Evolutionary conservation across 2,888 invertebrate genomes (phyloP).

Genomic region (Heliothis peltigera): DNA sequence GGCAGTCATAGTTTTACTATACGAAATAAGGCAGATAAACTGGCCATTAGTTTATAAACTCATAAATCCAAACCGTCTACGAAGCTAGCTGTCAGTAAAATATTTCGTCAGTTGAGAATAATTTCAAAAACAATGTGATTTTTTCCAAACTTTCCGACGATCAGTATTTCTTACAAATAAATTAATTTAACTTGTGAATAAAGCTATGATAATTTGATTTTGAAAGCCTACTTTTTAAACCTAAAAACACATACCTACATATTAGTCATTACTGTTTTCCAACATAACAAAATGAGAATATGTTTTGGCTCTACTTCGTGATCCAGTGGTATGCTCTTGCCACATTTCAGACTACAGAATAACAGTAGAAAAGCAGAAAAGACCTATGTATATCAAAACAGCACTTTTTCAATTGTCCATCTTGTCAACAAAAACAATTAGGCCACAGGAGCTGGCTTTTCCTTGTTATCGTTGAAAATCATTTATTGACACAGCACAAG

Average conservation of each 20-base stretch:
- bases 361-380: too few relatives aligned
- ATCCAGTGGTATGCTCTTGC: too few relatives aligned
- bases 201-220: slow-evolving; percentile 52
- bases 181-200: slow-evolving; percentile 53
- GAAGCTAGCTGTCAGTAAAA: neutral
- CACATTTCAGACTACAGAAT: too few relatives aligned
- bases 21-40: neutral
- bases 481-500: too few relatives aligned
- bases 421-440: too few relatives aligned
- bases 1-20: too few relatives aligned
- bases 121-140: slow-evolving; percentile 29
- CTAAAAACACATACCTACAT: slow-evolving; percentile 11
- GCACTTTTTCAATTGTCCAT: too few relatives aligned
- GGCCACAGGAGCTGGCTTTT: too few relatives aligned
- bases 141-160: slow-evolving; percentile 28
- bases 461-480: too few relatives aligned
- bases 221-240: slow-evolving; percentile 5
- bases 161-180: slow-evolving; percentile 32
- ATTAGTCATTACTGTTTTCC: too few relatives aligned
- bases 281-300: neutral
- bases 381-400: too few relatives aligned
- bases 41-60: neutral
- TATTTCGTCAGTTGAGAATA: neutral
- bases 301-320: neutral
- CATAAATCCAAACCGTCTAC: neutral